Conservation (phyloP, 2,113 vertebrate species). For the Perca flavescens region DNA sequence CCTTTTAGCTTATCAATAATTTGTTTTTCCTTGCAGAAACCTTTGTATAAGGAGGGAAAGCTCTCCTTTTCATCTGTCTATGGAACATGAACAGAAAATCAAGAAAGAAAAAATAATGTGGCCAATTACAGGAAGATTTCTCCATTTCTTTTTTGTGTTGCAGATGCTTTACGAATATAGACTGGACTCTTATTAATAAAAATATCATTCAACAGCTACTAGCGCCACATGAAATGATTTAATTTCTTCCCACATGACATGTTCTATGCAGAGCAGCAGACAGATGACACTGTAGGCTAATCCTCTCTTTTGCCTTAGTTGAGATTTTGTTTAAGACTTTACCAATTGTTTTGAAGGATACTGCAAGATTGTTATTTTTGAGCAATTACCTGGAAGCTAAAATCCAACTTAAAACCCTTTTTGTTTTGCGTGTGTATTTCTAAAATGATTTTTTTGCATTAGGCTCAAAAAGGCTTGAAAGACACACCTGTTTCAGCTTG, state of each 20-base stretch:
- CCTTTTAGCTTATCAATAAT: not conserved
- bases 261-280: not conserved
- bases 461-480: not conserved
- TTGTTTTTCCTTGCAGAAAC: conserved; percentile 57
- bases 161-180: not conserved
- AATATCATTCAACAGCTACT: not conserved
- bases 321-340: not conserved
- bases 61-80: conserved; percentile 33
- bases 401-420: not conserved
- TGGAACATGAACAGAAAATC: conserved; percentile 15
- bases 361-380: not conserved
- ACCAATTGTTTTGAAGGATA: not conserved
- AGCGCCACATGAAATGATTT: not conserved
- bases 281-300: conserved; percentile 47
- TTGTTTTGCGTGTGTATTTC: not conserved
- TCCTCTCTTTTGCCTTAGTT: not conserved
- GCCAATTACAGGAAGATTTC: not conserved
- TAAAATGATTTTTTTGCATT: not conserved
- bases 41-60: conserved; percentile 53
- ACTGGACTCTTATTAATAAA: not conserved
- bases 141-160: not conserved
- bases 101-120: not conserved
- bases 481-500: conserved; percentile 63
- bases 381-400: conserved; percentile 16
- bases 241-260: not conserved